Percentiles rank a stretch among this genome's conserved stretches.
Evolutionary conservation across 1,140 invertebrate species (phyloP).

Genomic region (Aphidius ervi): DNA sequence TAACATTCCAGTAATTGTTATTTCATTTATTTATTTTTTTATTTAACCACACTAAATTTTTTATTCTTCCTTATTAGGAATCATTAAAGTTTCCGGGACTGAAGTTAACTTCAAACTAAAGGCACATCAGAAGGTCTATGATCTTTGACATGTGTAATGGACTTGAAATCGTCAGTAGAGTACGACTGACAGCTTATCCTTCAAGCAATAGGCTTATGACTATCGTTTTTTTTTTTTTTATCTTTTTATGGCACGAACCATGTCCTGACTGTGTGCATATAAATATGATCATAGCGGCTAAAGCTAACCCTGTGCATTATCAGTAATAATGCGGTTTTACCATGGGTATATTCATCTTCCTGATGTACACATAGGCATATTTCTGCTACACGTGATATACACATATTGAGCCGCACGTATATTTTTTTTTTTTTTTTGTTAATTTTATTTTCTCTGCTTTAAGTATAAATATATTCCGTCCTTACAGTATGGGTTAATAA

Average conservation of each 20-base stretch:
- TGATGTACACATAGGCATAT: constrained; percentile 11
- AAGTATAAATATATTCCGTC: neutral
- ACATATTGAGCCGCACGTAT: constrained; percentile 5
- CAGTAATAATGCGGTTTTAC: constrained; percentile 24
- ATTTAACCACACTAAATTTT: neutral
- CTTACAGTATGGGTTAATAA: constrained; percentile 29
- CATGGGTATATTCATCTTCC: constrained; percentile 13
- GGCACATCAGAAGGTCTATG: constrained; percentile 10
- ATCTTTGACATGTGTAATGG: constrained; percentile 25
- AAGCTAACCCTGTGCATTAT: constrained; percentile 21
- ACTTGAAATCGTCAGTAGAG: constrained; percentile 21
- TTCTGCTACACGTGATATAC: constrained; percentile 11
- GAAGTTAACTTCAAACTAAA: neutral
- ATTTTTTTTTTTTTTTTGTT: neutral
- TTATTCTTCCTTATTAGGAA: constrained; percentile 18
- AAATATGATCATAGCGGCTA: constrained; percentile 14
- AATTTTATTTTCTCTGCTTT: neutral
- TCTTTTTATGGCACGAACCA: neutral
- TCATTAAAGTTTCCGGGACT: constrained; percentile 19
- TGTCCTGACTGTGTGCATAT: constrained; percentile 8
- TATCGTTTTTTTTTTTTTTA: constrained; percentile 10
- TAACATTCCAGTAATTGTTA: neutral
- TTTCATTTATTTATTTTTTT: neutral
- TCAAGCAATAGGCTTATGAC: constrained; percentile 3
- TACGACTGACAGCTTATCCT: constrained; percentile 20